Percentiles rank a stretch among this genome's conserved stretches.
Evolutionary conservation across 2,888 invertebrate genomes (phyloP).

Genomic region (Sericinus montela): DNA sequence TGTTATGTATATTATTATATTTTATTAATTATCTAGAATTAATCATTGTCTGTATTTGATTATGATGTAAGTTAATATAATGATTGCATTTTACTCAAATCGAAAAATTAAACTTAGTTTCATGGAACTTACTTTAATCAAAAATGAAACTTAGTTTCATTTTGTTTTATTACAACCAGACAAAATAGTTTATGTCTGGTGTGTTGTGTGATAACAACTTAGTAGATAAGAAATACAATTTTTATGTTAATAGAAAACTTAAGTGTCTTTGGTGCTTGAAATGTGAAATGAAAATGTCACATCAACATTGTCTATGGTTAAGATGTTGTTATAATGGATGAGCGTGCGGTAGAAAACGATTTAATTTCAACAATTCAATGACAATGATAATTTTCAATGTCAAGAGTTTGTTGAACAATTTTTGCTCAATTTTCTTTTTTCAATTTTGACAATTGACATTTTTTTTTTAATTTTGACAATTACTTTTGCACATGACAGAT

Average conservation of each 20-base stretch:
- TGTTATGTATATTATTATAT: too few species aligned
- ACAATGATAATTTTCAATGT: too few species aligned
- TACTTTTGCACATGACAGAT: neutral
- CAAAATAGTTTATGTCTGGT: slow-evolving; percentile 5
- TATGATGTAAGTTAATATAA: too few species aligned
- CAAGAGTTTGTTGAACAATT: neutral
- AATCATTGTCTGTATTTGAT: too few species aligned
- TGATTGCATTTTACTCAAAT: too few species aligned
- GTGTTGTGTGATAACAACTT: slow-evolving; percentile 12
- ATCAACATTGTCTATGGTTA: neutral
- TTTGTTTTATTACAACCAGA: neutral
- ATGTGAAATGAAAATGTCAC: slow-evolving; percentile 1
- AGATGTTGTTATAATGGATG: neutral
- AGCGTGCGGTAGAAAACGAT: neutral
- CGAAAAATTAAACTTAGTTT: too few species aligned
- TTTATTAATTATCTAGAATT: too few species aligned
- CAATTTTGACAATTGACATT: neutral
- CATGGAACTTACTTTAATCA: neutral
- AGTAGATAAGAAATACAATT: slow-evolving; percentile 5
- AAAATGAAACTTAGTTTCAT: neutral
- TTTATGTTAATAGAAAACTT: neutral
- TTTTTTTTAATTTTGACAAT: neutral
- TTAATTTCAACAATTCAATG: neutral
- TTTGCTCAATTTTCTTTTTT: slow-evolving; percentile 12
- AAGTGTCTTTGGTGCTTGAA: slow-evolving; percentile 16